phyloP scores from a whole-genome alignment of 2,113 vertebrate genomes.

The Spilogale gracilis region DNA sequence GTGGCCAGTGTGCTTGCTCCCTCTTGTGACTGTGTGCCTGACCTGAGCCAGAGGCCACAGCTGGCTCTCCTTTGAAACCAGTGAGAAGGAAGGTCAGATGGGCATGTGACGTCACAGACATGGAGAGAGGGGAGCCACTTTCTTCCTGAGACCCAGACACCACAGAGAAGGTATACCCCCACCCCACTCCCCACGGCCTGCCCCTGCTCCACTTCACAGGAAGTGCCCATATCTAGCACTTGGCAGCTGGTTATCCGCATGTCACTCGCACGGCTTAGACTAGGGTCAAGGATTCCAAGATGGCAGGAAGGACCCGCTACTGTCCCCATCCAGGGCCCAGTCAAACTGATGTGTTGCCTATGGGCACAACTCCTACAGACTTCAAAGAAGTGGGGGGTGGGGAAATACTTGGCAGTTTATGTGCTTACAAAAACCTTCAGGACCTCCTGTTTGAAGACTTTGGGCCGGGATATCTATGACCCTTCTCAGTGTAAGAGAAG shows the following conservation, averaged over 20 bases:
- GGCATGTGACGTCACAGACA: fast-evolving
- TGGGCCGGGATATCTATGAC: not conserved
- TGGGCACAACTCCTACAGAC: too few relatives aligned
- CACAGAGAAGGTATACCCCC: not conserved
- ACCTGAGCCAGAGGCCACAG: not conserved
- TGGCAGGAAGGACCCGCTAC: not conserved
- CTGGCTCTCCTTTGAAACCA: not conserved
- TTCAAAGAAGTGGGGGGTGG: not conserved
- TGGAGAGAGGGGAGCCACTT: not conserved
- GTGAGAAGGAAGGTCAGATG: not conserved
- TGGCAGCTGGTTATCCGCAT: not conserved
- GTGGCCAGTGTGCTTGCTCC: not conserved
- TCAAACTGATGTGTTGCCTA: not conserved
- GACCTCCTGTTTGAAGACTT: not conserved
- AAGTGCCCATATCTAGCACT: not conserved
- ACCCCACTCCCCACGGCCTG: fast-evolving
- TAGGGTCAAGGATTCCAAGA: not conserved
- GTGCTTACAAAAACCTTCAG: not conserved
- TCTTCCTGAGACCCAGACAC: not conserved
- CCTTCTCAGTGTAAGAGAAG: not conserved
- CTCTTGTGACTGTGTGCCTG: not conserved
- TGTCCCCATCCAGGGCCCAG: not conserved
- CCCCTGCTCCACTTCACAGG: not conserved
- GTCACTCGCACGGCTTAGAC: not conserved
- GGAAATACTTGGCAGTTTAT: not conserved